Percentiles rank a stretch among this genome's conserved stretches.
Conservation (phyloP, 2,113 vertebrate genomes). For the Ciconia maguari region DNA sequence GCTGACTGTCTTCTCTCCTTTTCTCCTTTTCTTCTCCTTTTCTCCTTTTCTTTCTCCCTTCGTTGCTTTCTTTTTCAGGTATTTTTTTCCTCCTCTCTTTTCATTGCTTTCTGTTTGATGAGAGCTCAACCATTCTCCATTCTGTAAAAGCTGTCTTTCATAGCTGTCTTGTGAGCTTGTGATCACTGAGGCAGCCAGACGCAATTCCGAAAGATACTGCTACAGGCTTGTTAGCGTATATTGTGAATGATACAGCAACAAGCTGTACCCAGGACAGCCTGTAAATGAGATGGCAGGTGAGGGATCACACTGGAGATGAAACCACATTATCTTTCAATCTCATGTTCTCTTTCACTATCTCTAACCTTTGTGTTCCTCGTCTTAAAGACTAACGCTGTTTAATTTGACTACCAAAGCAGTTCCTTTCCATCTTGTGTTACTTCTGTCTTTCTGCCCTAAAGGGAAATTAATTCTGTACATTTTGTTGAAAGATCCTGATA, state of each 20-base stretch:
- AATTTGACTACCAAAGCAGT: background rate
- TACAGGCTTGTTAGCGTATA: background rate
- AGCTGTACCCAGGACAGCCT: background rate
- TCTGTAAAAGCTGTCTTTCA: background rate
- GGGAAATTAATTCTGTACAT: background rate
- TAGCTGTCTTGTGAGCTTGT: background rate
- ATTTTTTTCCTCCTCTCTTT: background rate
- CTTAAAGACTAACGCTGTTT: background rate
- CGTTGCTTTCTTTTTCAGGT: background rate
- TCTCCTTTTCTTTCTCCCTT: background rate
- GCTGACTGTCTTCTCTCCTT: no score
- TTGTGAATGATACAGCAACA: no score
- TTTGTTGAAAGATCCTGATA: background rate
- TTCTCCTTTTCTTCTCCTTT: no score
- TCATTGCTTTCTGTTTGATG: background rate
- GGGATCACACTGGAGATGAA: background rate
- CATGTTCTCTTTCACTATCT: background rate
- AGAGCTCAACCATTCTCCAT: background rate
- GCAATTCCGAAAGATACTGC: background rate
- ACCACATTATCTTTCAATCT: background rate
- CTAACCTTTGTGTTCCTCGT: background rate
- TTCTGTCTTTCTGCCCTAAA: background rate
- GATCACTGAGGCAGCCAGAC: background rate
- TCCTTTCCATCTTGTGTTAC: background rate
- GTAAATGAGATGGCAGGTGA: background rate